Conservation (phyloP, 2,113 vertebrate genomes). For the Scopus umbretta region DNA sequence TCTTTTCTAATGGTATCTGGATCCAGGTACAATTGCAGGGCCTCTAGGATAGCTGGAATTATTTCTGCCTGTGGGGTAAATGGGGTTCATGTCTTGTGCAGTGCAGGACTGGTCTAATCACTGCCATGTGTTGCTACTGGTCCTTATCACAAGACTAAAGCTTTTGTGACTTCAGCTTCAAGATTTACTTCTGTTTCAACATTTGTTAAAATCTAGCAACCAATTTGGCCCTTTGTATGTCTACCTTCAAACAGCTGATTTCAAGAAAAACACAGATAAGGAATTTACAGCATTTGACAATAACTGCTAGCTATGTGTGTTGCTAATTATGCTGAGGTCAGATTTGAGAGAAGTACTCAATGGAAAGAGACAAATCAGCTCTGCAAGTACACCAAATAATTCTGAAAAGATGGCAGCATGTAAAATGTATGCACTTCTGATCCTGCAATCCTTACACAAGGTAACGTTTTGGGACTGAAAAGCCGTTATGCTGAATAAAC, state of each 20-base stretch:
- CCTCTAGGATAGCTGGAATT: not conserved
- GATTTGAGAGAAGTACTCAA: not conserved
- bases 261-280: not conserved
- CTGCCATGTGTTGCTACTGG: rapidly evolving
- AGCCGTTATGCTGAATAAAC: not conserved
- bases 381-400: not conserved
- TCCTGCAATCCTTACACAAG: not conserved
- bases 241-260: not conserved
- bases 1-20: not conserved
- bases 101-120: rapidly evolving
- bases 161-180: not conserved
- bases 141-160: not conserved
- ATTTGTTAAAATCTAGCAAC: not conserved
- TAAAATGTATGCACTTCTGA: not conserved
- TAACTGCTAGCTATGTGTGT: not conserved
- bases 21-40: not conserved
- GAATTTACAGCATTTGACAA: not conserved
- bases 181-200: not conserved
- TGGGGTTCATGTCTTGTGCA: not conserved
- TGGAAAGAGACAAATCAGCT: not conserved
- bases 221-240: not conserved
- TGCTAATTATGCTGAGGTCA: not conserved
- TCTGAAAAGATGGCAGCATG: not conserved
- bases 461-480: not conserved
- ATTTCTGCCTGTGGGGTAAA: not conserved